These are phyloP conservation scores for Otolemur garnettii DNA, from an alignment of 2,113 vertebrate species.

Conservation along the genomic window DNA sequence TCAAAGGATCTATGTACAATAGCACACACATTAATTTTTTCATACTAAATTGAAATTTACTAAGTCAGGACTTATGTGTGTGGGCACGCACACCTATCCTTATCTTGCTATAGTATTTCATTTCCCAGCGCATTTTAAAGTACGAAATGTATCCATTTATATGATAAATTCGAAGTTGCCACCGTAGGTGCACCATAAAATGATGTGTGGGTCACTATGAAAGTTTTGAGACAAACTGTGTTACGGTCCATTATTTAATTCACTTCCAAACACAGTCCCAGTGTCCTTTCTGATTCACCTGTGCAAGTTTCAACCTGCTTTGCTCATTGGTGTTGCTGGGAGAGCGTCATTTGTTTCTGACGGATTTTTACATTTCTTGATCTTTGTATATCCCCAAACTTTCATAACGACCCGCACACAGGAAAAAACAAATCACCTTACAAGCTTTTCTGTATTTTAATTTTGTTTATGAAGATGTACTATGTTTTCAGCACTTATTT, in stretches of 20 bases:
- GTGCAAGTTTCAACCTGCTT: no score
- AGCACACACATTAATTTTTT: conserved; percentile 5
- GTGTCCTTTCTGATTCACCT: no score
- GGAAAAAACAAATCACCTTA: conserved; percentile 22
- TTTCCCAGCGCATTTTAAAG: conserved; percentile 60
- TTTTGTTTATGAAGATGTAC: conserved; percentile 52
- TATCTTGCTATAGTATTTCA: conserved; percentile 64
- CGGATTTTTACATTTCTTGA: no score
- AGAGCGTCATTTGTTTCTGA: no score
- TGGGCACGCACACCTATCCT: conserved; percentile 63
- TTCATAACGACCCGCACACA: no score
- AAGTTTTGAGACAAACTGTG: no score
- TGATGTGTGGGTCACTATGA: conserved; percentile 16
- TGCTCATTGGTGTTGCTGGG: no score
- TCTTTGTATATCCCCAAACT: no score
- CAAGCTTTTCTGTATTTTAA: conserved; percentile 44
- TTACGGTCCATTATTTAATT: no score
- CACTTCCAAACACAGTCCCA: no score
- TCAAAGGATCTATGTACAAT: conserved; percentile 28
- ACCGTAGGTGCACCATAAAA: conserved; percentile 59
- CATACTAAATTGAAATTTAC: conserved; percentile 60
- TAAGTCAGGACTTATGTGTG: conserved; percentile 68
- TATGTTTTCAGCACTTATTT: conserved; percentile 20
- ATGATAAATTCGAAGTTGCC: conserved; percentile 57
- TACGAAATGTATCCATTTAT: conserved; percentile 61